Evolutionary conservation across 2,113 vertebrate species (phyloP).

Genomic region (Lethenteron reissneri): DNA sequence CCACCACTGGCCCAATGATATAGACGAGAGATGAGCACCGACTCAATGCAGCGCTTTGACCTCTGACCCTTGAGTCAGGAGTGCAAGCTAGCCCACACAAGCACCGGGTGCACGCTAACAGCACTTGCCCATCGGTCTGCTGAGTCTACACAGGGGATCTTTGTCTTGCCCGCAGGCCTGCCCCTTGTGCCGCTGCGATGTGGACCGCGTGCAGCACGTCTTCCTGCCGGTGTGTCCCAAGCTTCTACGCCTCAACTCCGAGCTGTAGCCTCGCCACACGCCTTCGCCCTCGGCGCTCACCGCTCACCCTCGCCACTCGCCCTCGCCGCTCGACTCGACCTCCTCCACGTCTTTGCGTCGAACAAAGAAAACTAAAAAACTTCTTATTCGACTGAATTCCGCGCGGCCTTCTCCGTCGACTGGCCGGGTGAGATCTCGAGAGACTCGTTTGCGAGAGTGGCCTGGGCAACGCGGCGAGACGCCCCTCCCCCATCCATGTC

Average conservation of each 20-base stretch:
- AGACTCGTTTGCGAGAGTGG: no score
- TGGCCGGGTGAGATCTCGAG: no score
- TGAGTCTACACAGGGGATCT: neutral
- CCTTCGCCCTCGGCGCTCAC: no score
- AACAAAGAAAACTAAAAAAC: no score
- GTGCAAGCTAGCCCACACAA: neutral
- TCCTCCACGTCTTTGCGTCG: no score
- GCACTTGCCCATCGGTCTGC: neutral
- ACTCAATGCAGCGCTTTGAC: neutral
- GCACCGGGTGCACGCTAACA: neutral
- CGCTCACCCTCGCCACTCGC: no score
- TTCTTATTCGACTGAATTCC: no score
- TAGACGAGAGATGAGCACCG: neutral
- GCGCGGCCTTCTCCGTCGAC: no score
- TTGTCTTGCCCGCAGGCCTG: conserved; percentile 32
- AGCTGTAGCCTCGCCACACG: no score
- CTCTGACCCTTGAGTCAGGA: neutral
- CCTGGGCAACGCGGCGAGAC: no score
- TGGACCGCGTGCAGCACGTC: conserved; percentile 77
- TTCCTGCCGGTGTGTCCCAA: conserved; percentile 89
- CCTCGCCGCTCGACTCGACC: no score
- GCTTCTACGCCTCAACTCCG: conserved; percentile 41
- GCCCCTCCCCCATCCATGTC: no score
- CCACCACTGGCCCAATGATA: neutral
- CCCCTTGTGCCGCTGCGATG: conserved; percentile 64